Evolutionary conservation across 2,113 vertebrate species (phyloP), one percentile per base, ranked within the genome.

Genomic region (Podilymbus podiceps): DNA sequence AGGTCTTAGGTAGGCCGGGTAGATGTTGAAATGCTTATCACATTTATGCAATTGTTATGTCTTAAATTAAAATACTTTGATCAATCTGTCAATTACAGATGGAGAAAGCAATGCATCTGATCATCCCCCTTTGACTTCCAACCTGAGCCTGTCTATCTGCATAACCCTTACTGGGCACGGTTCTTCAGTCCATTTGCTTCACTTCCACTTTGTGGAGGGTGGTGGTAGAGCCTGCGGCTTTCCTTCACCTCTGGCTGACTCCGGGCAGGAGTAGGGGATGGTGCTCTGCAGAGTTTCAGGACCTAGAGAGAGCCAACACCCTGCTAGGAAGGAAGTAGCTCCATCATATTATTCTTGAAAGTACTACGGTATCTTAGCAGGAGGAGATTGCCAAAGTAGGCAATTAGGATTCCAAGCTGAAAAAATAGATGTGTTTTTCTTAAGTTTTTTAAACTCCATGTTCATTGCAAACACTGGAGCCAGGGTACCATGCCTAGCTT

Each of bases 401-500:
- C 16, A 42, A 44, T 81, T 24, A 52, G 12, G 11, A 11, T 8
- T 85, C 85, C 40, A 58, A 75, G 25, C 3, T 75, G 60, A 52
- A 87, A 62, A 15, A 14, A 46, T 18, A 46, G 46, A 15, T 1
- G 0, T 11, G 44, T 33, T 50, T 68, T 52, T 44, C 50, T 66
- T 49, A 19, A 9, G 19, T 4, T 66, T 60, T 72, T 69, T 72
- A 55, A 74, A 53, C 9, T 88, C 6, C 0, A 9, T 64, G 1
- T 46, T 68, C 7, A 12, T 19, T 79, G 35, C 22, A 38, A n/a
- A 18, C 12, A 6, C 31, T 59, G 55, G 46, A 87, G 55, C 28
- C n/a, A 42, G 15, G 47, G 17, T 38, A 12, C 17, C 0, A 0
- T 49, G 24, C 21, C 27, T 68, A 33, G 21, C 44, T 72, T 21